Base-by-base conservation (phyloP, 2,797 vertebrate species). In the Coregonus suidteri region DNA sequence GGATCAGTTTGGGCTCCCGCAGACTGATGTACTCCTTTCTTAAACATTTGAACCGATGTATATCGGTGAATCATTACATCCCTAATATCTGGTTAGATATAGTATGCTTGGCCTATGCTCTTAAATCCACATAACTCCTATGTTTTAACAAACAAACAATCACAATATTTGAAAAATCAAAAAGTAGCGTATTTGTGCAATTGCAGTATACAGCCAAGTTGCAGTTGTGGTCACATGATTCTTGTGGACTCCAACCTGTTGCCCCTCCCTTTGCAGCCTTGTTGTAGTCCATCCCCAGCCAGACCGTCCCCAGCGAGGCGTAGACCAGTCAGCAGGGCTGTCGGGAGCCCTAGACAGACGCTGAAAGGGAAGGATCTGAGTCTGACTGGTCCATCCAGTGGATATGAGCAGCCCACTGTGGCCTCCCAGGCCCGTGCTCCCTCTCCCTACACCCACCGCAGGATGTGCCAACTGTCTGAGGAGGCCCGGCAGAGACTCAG, bases 381-480 rank as follows among this genome's bases (percentile, higher is more conserved):
- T 64, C 6, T 9, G 20, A 64, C 3, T 25, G 59, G 16, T 0
- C 77, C 74, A 35, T 41, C 54, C 1, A 59, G 47, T 66, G 92
- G 89, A 87, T 99, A 98, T 51, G 94, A 95, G 86, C 95, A 91
- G 88, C 95, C 96, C 81, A 99, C 98, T 0, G 95, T 96, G 79
- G 95, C 98, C 71, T 99, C 97, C 35, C 93, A 90, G 87, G 91
- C 95, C 1, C 96, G 95, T 52, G 95, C 96, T 9, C 94, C 95
- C n/a, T 98, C 98, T 13, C 98, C 98, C 0, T 99, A 99, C 91
- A 98, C 98, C 16, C 95, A 94, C 85, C 96, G 98, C 77, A 95
- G 94, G 78, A 99, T 99, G 97, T 99, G 97, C 88, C 95, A 98
- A 89, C 96, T 98, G 1, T 95, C 96, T 0, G 94, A 97, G 86